These are phyloP conservation scores for Parazoanthus atlanticus DNA, from an alignment of 92 coral and sea anemone species.

Conservation along the genomic window DNA sequence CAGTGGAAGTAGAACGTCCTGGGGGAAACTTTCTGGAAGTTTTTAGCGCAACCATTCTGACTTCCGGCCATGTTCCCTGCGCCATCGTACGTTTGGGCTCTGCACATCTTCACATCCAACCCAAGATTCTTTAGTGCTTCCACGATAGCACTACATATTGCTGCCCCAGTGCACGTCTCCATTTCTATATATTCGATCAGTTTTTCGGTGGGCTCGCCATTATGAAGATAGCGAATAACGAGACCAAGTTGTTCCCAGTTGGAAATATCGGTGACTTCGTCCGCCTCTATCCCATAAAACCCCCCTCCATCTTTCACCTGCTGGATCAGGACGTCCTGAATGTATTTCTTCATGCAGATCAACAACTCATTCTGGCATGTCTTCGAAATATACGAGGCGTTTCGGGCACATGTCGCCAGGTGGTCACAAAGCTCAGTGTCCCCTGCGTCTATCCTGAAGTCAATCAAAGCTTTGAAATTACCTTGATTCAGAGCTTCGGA, in stretches of 20 bases:
- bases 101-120: too few species aligned
- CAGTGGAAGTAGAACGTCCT: too few species aligned
- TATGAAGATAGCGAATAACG: slow-evolving; percentile 52
- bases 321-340: slow-evolving; percentile 50
- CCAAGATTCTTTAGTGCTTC: too few species aligned
- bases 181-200: too few species aligned
- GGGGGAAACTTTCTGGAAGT: too few species aligned
- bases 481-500: slow-evolving; percentile 52
- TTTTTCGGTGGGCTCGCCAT: too few species aligned
- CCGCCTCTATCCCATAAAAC: slow-evolving; percentile 62
- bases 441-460: slow-evolving; percentile 54
- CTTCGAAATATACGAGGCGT: slow-evolving; percentile 59
- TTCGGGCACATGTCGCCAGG: slow-evolving; percentile 52
- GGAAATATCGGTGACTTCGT: slow-evolving; percentile 60
- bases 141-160: too few species aligned
- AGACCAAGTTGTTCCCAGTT: slow-evolving; percentile 72
- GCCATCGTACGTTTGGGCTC: too few species aligned
- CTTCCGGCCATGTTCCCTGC: too few species aligned
- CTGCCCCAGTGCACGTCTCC: too few species aligned
- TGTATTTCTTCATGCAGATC: slow-evolving; percentile 59
- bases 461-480: slow-evolving; percentile 55
- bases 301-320: slow-evolving; percentile 58
- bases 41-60: too few species aligned
- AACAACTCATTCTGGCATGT: slow-evolving; percentile 60
- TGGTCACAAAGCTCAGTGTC: slow-evolving; percentile 62